A percentile compares a stretch with the other conserved stretches of the same genome.
Evolutionary conservation across 1,140 invertebrate species (phyloP).

Genomic region (Conus ventricosus): DNA sequence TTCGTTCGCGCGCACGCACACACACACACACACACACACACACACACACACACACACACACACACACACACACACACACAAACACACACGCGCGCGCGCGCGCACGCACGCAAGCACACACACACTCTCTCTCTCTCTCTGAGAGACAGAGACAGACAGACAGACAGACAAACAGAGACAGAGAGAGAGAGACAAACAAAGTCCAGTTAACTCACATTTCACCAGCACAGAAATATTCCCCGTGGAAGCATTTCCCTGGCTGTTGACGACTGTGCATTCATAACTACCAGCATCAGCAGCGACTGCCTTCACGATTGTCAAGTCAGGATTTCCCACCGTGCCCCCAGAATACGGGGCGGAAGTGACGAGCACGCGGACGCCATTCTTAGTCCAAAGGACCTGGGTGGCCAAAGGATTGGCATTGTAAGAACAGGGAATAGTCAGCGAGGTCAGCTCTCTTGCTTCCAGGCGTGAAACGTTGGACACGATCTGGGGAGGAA

Average conservation of each 20-base stretch:
- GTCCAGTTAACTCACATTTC: neutral
- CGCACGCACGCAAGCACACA: too few species aligned
- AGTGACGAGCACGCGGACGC: neutral
- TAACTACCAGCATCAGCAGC: conserved; percentile 23
- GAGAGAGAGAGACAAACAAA: too few species aligned
- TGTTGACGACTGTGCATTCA: neutral
- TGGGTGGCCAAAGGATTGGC: neutral
- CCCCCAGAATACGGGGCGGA: conserved; percentile 19
- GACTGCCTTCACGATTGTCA: neutral
- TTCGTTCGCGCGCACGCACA: neutral
- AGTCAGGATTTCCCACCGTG: conserved; percentile 18
- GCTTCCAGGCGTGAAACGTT: neutral
- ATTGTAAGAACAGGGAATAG: neutral
- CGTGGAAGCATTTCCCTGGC: neutral
- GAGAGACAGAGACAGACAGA: too few species aligned
- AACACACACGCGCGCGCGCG: too few species aligned
- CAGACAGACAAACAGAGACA: too few species aligned
- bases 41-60: neutral
- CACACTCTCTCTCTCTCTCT: neutral
- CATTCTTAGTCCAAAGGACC: conserved; percentile 3
- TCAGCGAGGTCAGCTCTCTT: neutral
- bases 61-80: too few species aligned
- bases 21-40: neutral
- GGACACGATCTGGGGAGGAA: conserved; percentile 6
- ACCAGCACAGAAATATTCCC: conserved; percentile 5